Base-by-base conservation (phyloP, 1,140 invertebrate genomes). In the Leptinotarsa defecta region DNA sequence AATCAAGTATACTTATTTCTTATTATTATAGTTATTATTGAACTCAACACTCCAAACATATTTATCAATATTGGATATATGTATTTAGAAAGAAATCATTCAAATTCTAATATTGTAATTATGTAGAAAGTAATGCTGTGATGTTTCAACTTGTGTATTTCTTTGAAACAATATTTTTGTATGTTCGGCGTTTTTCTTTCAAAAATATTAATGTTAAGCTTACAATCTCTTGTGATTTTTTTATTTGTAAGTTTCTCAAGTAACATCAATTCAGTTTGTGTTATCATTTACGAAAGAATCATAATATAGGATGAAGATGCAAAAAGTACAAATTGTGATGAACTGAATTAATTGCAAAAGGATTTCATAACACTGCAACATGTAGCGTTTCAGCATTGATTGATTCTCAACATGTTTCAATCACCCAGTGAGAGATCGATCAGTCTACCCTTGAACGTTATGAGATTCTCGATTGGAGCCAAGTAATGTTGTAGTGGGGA, bases 141-240 rank as follows among this genome's bases (percentile, higher is more conserved):
- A 81, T 81, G 74, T 77, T 77, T 79, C 69, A 76, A 75, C 78
- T 80, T 82, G 69, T 80, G 80, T 82, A 82, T 82, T 82, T 82
- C 78, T 82, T 82, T 82, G 78, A 81, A 82, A 82, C 78, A 80
- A 79, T 81, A 65, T 72, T 72, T 71, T 70, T 73, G 27, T 73
- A 73, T 49, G 48, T 73, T 73, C 19, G 24, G 61, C 71, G 19
- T 73, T 67, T 49, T 67, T 74, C 17, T 77, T 65, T 68, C 43
- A 19, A 48, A 43, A 43, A 68, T 19, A 68, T 57, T 15, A 57
- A 57, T 57, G 52, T 57, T 57, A 15, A 57, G 52, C 52, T 15
- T 57, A 57, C 52, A 57, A 57, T 57, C 52, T 57, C 15, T 57
- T 57, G 52, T 57, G 52, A 57, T 57, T 19, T 13, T 57, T 57